Base-by-base conservation (phyloP, 2,113 vertebrate genomes). In the Brachirus orientalis region DNA sequence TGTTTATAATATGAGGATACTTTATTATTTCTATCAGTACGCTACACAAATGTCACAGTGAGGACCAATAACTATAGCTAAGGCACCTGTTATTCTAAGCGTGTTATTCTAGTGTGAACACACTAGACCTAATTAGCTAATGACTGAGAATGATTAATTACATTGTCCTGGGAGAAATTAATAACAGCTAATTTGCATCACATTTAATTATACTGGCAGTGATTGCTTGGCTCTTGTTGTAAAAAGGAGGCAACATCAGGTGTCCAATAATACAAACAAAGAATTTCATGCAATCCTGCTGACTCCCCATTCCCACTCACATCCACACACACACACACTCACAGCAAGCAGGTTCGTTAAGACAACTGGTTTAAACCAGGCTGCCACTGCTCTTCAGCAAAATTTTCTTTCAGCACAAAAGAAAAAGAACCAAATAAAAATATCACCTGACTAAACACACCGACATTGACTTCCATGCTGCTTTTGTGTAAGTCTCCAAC, bases 111-210 rank as follows among this genome's bases (percentile, higher is more conserved):
- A 14, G 51, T 14, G 53, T 65, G 50, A 46, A 56, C n/a, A 65
- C 56, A 50, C 20, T 69, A 51, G 62, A 66, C 14, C 55, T 84
- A 85, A 89, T 83, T 77, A 89, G 76, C 52, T 80, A 61, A 82
- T 72, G 75, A 61, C 69, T 60, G 70, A 78, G 75, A 69, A 57
- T 68, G 79, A 90, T 88, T 84, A 75, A 86, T 75, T 41, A 72
- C 55, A 73, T 44, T 71, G 73, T 82, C 77, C 74, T 63, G 59
- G 22, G 50, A 63, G 58, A 79, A 69, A 87, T 87, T 79, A 85
- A 88, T 85, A 77, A 84, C 75, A 64, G 60, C 59, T 66, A 58
- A 84, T 87, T 88, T 79, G 60, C 59, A 69, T 79, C 57, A 66
- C 47, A 77, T 47, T 82, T 64, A 67, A 77, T 82, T 84, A 80